Evolutionary conservation across 1,140 invertebrate genomes (phyloP), one percentile per base, ranked within the genome.

Genomic region (Belonocnema kinseyi): DNA sequence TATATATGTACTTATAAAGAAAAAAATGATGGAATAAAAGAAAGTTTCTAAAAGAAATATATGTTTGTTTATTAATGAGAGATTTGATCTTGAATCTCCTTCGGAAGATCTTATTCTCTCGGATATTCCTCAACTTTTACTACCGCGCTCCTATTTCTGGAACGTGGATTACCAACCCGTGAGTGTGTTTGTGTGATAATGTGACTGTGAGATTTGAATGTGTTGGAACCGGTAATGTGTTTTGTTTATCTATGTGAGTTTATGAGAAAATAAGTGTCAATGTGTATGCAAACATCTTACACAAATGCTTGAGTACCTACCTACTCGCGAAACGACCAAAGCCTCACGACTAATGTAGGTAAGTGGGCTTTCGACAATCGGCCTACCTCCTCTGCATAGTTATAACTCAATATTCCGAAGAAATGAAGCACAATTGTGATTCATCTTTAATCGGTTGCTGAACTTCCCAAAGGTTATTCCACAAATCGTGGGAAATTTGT

Each of bases 351-450:
- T 90, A 90, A 91, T 91, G 89, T 91, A 91, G 90, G 90, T 91
- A 91, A 91, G 90, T 91, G 87, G 89, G 89, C 88, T 91, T 61
- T 85, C 81, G 85, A 89, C 85, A 88, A 84, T 85, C 80, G 78
- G 73, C 17, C 33, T 54, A 75, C 56, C 21, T 33, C 58, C 58
- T 33, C 58, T 21, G 33, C 21, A 61, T 14, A 40, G 16, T 46
- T n/a, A 46, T 8, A 11, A 46, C 40, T 46, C 40, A 46, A 46
- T 46, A 46, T 11, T 46, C 40, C 40, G 26, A 66, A 16, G 33
- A 66, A 12, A n/a, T 66, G 61, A 66, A 8, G 13, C 61, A 66
- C 61, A 33, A 40, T 46, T 40, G 16, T 66, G 33, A 33, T 1
- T 66, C 61, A 26, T n/a, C 13, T 66, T 16, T 66, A 21, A 66